A percentile compares a stretch with the other conserved stretches of the same genome.
Conservation (phyloP, 1,140 invertebrate species). For the Subanguina moxae region DNA sequence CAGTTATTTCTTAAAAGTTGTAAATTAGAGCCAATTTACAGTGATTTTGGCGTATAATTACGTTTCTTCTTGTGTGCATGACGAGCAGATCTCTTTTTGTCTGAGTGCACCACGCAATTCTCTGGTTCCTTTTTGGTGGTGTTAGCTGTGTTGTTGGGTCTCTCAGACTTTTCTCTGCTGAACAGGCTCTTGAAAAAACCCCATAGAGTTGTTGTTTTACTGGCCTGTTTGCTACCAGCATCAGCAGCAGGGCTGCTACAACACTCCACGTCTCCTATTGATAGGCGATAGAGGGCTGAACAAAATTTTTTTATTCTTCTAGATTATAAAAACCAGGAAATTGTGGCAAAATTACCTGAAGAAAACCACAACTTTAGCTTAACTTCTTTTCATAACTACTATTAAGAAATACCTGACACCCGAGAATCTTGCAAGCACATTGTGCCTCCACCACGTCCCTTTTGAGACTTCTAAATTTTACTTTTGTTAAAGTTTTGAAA, state of each 20-base stretch:
- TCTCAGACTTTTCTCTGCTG: background rate
- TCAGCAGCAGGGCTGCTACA: conserved; percentile 26
- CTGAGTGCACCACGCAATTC: too few relatives aligned
- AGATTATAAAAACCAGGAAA: too few relatives aligned
- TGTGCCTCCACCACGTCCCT: conserved; percentile 74
- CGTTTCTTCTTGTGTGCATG: too few relatives aligned
- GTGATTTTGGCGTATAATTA: too few relatives aligned
- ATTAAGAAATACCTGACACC: conserved; percentile 64
- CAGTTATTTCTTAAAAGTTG: too few relatives aligned
- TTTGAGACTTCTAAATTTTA: conserved; percentile 65
- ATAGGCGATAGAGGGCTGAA: conserved; percentile 61
- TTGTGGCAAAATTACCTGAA: too few relatives aligned
- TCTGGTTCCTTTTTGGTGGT: background rate
- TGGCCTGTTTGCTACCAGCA: background rate
- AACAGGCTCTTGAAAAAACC: background rate
- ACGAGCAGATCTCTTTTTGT: too few relatives aligned
- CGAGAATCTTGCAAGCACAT: conserved; percentile 68
- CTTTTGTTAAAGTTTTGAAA: background rate
- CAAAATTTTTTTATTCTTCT: too few relatives aligned
- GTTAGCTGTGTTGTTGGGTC: background rate
- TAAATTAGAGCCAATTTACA: too few relatives aligned
- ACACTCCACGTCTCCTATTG: conserved; percentile 47
- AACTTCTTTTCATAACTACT: too few relatives aligned
- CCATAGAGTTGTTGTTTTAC: background rate
- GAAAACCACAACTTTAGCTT: too few relatives aligned